Conservation (phyloP, 2,113 vertebrate species). For the Felis catus region DNA sequence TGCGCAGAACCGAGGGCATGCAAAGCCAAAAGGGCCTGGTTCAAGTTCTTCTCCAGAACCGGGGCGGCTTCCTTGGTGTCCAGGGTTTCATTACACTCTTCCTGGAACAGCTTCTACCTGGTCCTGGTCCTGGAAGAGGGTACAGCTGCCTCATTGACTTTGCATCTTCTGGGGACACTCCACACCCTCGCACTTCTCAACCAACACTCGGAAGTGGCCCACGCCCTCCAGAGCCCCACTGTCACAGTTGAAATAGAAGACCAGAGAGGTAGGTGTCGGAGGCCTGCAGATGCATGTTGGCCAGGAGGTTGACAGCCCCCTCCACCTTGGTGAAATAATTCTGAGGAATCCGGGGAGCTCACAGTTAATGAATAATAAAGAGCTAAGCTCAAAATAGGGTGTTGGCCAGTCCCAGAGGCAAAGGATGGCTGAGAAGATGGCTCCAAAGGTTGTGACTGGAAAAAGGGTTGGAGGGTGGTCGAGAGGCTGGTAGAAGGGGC, state of each 20-base stretch:
- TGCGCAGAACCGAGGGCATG: neutral
- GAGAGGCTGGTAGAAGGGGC: neutral
- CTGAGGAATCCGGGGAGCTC: neutral
- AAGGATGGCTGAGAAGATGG: neutral
- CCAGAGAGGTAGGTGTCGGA: neutral
- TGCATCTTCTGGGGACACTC: neutral
- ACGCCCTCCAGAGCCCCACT: neutral
- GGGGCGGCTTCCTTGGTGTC: neutral
- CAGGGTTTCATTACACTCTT: neutral
- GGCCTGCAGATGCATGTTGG: neutral
- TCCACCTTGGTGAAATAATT: neutral
- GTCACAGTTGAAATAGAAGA: accelerated
- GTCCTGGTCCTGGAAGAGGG: neutral
- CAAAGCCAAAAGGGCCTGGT: neutral
- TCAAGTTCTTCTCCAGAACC: neutral
- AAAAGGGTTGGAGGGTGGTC: neutral
- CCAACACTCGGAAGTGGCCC: neutral
- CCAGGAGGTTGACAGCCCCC: neutral
- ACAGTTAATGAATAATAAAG: neutral
- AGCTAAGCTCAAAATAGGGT: neutral
- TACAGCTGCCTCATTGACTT: neutral
- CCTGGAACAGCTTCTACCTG: neutral
- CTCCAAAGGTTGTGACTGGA: neutral
- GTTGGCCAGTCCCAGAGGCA: neutral
- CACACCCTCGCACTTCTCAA: neutral